Evolutionary conservation across 2,797 vertebrate species (phyloP), one percentile per base, ranked within the genome.

Genomic region (Enteromius unitaeniatus): DNA sequence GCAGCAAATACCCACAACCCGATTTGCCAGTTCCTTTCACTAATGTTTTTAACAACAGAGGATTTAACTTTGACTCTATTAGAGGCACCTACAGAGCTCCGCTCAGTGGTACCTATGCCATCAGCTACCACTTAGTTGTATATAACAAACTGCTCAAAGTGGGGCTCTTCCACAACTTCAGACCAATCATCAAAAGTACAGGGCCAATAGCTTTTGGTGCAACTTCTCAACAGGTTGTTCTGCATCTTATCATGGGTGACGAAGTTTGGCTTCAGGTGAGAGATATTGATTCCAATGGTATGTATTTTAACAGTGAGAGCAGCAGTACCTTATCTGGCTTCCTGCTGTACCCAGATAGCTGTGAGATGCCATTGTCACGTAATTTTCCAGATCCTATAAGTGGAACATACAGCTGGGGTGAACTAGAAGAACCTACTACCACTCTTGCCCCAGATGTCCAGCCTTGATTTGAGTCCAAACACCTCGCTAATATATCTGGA

Each of bases 211-310:
- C 28, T 67, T 9, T 55, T 3, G 55, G 86, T 55, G 89, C 88
- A 3, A 53, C 82, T 15, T 94, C 93, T 85, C 91, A 93, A 17
- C 87, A 88, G 0, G 23, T 93, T 0, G 60, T 93, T 37, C 87
- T 95, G 1, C 91, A 92, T 74, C 89, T 95, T 19, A 1, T 0
- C 0, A 13, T 1, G 45, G 72, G 79, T 0, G 92, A 94, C 45
- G 13, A 14, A 67, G 85, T 95, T 58, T 95, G 94, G 93, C 34
- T 95, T 26, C 94, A 94, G 88, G 94, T 95, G 17, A 95, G 92
- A 74, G 86, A 92, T 78, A 0, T 0, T 0, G 0, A 0, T 10
- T 91, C 40, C 83, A 95, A 95, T 1, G 93, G 94, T 78, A 88
- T 95, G 84, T 91, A 49, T 79, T 9, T 40, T 0, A 72, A 0